phyloP scores from a whole-genome alignment of 2,888 invertebrate species.

The Drosophila mulleri region DNA sequence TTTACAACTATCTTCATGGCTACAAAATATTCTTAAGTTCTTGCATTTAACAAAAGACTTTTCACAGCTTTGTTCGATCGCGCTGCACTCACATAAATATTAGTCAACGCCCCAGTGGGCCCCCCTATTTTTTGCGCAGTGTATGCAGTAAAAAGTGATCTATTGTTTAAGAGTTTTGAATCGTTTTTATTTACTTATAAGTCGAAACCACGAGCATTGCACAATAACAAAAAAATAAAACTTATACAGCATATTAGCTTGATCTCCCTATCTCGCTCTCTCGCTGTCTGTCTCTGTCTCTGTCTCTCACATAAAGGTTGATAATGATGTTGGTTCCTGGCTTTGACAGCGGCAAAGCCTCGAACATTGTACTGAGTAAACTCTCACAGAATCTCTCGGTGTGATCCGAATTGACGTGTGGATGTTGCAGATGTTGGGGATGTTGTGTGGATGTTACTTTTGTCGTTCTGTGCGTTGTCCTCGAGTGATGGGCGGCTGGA shows the following conservation, averaged over 20 bases:
- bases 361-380: constrained; percentile 39
- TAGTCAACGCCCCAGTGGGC: background rate
- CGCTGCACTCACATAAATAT: background rate
- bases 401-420: constrained; percentile 19
- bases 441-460: constrained; percentile 16
- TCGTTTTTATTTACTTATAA: constrained; percentile 66
- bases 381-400: constrained; percentile 37
- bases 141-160: constrained; percentile 8
- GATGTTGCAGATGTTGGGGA: constrained; percentile 17
- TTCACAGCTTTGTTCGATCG: constrained; percentile 1
- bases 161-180: constrained; percentile 47
- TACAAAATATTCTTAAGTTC: background rate
- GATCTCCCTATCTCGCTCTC: constrained; percentile 34
- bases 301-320: constrained; percentile 41
- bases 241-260: constrained; percentile 53
- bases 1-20: background rate
- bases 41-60: background rate
- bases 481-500: constrained; percentile 5
- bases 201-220: constrained; percentile 66
- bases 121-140: constrained; percentile 10
- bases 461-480: constrained; percentile 52
- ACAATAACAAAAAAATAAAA: constrained; percentile 52
- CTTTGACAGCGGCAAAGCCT: constrained; percentile 72
- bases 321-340: constrained; percentile 38
- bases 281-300: constrained; percentile 35